A percentile compares a stretch with the other conserved stretches of the same genome.
phyloP scores from a whole-genome alignment of 2,888 invertebrate genomes.

The Operophtera brumata region DNA sequence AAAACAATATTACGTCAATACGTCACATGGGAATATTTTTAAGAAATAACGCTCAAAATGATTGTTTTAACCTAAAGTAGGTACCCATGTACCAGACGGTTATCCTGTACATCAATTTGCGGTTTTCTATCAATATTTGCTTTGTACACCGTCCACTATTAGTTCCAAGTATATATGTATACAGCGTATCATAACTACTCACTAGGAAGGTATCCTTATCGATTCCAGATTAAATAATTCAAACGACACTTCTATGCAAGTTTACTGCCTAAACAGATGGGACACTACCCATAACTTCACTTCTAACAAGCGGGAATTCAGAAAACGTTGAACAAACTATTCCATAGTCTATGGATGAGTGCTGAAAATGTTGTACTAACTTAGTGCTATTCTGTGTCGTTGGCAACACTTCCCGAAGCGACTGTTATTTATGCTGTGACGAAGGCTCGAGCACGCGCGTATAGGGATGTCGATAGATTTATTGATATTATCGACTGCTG shows the following conservation, averaged over 20 bases:
- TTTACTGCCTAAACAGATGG: slow-evolving; percentile 18
- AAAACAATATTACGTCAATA: no score
- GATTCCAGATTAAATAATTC: slow-evolving; percentile 15
- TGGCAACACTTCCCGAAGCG: slow-evolving; percentile 7
- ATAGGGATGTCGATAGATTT: slow-evolving; percentile 8
- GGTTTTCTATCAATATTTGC: no score
- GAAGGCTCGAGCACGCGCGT: slow-evolving; percentile 5
- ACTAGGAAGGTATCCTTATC: neutral
- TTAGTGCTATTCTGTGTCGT: slow-evolving; percentile 4
- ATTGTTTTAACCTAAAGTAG: no score
- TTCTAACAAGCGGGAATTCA: neutral
- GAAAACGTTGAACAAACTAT: neutral
- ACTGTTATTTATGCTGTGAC: slow-evolving; percentile 7
- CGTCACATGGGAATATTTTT: no score
- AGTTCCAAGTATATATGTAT: no score
- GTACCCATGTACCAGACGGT: no score
- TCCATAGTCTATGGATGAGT: neutral
- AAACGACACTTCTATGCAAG: slow-evolving; percentile 6
- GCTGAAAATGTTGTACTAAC: neutral
- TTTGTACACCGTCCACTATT: no score
- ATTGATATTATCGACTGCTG: slow-evolving; percentile 5
- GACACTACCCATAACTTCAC: slow-evolving; percentile 7
- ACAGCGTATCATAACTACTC: neutral
- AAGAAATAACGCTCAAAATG: no score
- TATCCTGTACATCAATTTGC: no score